Evolutionary conservation across 2,888 invertebrate species (phyloP).

Genomic region (Ormyrus nitidulus): DNA sequence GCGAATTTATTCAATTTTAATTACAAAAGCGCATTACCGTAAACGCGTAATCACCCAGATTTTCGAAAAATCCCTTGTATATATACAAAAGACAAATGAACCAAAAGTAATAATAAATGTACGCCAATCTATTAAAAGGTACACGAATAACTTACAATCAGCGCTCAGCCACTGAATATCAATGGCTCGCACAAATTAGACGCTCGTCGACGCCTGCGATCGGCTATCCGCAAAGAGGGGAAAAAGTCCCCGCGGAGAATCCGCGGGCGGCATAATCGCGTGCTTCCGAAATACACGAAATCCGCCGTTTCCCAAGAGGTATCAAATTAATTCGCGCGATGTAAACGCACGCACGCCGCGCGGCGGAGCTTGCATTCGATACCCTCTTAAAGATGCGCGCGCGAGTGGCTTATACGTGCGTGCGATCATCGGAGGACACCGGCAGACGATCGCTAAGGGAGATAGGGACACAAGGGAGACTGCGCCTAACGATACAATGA

Average conservation of each 20-base stretch:
- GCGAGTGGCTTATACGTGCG: neutral
- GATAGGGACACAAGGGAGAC: too few species aligned
- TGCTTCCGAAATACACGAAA: conserved; percentile 55
- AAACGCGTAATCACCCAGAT: too few species aligned
- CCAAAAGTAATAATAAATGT: too few species aligned
- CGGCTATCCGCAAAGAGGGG: neutral
- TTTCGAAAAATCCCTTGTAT: neutral
- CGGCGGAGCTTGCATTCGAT: conserved; percentile 2
- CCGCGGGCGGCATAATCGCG: conserved; percentile 45
- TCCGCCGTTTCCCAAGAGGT: conserved; percentile 26
- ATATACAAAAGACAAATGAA: neutral
- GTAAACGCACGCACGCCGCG: conserved; percentile 32
- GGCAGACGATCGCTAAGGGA: too few species aligned
- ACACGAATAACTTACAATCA: conserved; percentile 13
- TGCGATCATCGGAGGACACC: too few species aligned
- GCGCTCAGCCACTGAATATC: conserved; percentile 8
- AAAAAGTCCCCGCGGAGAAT: neutral
- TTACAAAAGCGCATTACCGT: neutral
- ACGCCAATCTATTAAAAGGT: too few species aligned
- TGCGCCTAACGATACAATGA: too few species aligned
- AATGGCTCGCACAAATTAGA: conserved; percentile 4
- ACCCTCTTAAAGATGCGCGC: neutral
- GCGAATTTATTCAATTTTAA: neutral
- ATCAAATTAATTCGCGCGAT: conserved; percentile 50
- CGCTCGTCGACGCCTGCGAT: neutral